Evolutionary conservation across 2,888 invertebrate genomes (phyloP).

Genomic region (Cryptophagus acutangulus): DNA sequence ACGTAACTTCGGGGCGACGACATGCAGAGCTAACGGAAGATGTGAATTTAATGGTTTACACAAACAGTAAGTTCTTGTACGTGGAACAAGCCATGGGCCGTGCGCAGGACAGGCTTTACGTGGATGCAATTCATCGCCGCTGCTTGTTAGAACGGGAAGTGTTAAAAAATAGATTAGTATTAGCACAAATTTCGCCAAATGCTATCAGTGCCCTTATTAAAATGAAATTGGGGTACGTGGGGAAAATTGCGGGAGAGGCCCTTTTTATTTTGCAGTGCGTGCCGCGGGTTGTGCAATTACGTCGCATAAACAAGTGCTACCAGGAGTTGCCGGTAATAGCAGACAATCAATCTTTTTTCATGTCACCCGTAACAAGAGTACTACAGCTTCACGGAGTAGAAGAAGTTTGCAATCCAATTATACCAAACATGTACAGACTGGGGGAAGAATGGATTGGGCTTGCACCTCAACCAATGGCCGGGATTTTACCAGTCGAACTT

Average conservation of each 20-base stretch:
- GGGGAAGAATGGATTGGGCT: too few relatives aligned
- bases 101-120: neutral
- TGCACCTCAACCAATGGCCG: too few relatives aligned
- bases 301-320: neutral
- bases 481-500: too few relatives aligned
- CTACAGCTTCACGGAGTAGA: neutral
- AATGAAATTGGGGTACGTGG: neutral
- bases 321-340: conserved; percentile 2
- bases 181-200: neutral
- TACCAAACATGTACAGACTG: too few relatives aligned
- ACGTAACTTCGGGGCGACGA: too few relatives aligned
- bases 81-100: neutral
- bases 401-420: neutral
- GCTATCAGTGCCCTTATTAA: neutral
- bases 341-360: neutral
- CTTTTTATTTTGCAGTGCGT: neutral
- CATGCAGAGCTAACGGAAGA: neutral
- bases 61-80: too few relatives aligned
- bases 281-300: neutral
- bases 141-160: neutral
- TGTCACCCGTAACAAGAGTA: neutral
- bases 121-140: neutral
- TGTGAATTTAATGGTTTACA: neutral
- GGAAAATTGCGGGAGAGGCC: neutral
- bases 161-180: neutral